A percentile compares a stretch with the other conserved stretches of the same genome.
These are phyloP conservation scores for Solea solea DNA, from an alignment of 2,113 vertebrate genomes.

Conservation along the genomic window DNA sequence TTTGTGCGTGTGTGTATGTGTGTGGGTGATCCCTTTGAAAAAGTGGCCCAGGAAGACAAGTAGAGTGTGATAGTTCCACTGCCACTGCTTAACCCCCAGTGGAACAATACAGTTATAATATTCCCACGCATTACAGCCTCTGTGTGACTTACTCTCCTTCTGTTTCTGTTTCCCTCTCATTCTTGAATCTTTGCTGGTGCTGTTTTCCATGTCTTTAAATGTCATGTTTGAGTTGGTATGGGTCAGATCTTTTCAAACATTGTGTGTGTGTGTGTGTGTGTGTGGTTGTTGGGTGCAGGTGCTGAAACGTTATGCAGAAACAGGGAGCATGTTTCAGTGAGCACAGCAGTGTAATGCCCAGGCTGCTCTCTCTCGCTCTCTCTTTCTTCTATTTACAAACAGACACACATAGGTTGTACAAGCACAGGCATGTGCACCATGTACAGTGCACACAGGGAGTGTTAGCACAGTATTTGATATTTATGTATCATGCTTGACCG, in stretches of 20 bases:
- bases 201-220: conserved; percentile 29
- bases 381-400: conserved; percentile 39
- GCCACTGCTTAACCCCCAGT: conserved; percentile 11
- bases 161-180: neutral
- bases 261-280: conserved; percentile 11
- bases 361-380: neutral
- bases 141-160: conserved; percentile 11
- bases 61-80: conserved; percentile 44
- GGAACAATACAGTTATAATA: conserved; percentile 15
- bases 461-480: conserved; percentile 29
- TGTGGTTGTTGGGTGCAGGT: conserved; percentile 69
- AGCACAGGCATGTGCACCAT: conserved; percentile 24
- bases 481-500: neutral
- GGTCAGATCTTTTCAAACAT: conserved; percentile 47
- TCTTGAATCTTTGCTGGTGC: conserved; percentile 16
- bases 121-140: conserved; percentile 24
- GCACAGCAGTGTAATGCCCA: conserved; percentile 49
- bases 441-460: conserved; percentile 26
- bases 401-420: conserved; percentile 27
- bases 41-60: conserved; percentile 38
- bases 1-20: conserved; percentile 13
- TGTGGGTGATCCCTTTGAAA: conserved; percentile 21
- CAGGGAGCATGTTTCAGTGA: conserved; percentile 69
- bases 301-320: conserved; percentile 70
- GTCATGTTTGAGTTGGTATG: conserved; percentile 44